phyloP scores from a whole-genome alignment of 2,797 vertebrate species.

The Dryobates pubescens region DNA sequence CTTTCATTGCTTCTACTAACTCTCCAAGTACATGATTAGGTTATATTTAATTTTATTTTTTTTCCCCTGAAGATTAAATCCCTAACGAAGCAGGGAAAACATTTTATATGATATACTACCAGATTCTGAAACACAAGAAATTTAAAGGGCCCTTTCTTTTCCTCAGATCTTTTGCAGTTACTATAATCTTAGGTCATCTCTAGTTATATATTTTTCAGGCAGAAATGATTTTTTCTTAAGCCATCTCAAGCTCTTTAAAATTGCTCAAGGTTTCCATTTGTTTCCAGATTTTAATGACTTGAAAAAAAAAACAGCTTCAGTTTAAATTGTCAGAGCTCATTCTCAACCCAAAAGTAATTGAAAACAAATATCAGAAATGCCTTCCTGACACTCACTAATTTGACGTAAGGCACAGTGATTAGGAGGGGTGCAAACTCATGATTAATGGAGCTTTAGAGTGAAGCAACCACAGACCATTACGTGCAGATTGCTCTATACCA shows the following conservation, averaged over 20 bases:
- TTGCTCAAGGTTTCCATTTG: neutral
- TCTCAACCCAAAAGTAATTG: neutral
- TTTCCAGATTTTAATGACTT: neutral
- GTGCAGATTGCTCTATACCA: neutral
- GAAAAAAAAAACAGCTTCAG: neutral
- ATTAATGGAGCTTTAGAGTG: neutral
- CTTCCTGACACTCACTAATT: conserved; percentile 25
- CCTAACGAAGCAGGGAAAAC: neutral
- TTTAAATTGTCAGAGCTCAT: conserved; percentile 12
- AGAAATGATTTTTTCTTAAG: neutral
- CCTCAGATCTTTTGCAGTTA: neutral
- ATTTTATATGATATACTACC: neutral
- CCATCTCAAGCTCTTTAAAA: neutral
- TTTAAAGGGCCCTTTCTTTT: neutral
- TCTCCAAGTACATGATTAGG: neutral
- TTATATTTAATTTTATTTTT: neutral
- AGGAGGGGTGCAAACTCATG: neutral
- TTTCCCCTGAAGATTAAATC: neutral
- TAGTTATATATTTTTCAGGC: neutral
- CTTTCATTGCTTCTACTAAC: neutral
- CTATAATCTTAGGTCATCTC: neutral
- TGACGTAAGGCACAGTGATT: neutral
- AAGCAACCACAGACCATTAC: neutral
- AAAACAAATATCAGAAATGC: neutral
- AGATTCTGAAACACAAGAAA: neutral